phyloP scores from a whole-genome alignment of 2,888 invertebrate species.

The Parthenolecanium corni region DNA sequence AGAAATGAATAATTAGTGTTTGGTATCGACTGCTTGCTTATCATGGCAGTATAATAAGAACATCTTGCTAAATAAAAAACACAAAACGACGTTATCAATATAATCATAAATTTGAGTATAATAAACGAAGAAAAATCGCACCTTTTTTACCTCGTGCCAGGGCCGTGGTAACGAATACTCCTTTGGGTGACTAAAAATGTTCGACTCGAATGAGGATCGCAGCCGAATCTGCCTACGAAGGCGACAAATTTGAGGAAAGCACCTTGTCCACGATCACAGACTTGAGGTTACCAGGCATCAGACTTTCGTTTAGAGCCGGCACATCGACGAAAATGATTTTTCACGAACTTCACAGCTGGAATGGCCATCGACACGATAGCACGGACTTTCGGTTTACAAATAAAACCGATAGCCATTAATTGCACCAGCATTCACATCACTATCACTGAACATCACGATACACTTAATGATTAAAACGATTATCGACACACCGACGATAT shows the following conservation, averaged over 20 bases:
- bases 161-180: constrained; percentile 20
- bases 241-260: neutral
- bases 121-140: constrained; percentile 10
- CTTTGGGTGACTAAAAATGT: neutral
- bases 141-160: constrained; percentile 29
- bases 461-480: neutral
- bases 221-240: neutral
- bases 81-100: too few species aligned
- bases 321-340: constrained; percentile 26
- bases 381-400: constrained; percentile 5
- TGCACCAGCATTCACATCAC: constrained; percentile 5
- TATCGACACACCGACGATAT: neutral
- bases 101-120: too few species aligned
- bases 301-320: constrained; percentile 25
- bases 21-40: too few species aligned
- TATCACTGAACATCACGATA: constrained; percentile 18
- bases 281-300: neutral
- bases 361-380: constrained; percentile 25
- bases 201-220: neutral
- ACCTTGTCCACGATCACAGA: neutral
- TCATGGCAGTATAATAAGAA: too few species aligned
- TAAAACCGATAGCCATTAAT: constrained; percentile 12
- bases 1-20: too few species aligned
- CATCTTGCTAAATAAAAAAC: too few species aligned
- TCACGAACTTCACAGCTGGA: constrained; percentile 19